A percentile compares a stretch with the other conserved stretches of the same genome.
Conservation (phyloP, 2,113 vertebrate genomes). For the Thamnaconus septentrionalis region DNA sequence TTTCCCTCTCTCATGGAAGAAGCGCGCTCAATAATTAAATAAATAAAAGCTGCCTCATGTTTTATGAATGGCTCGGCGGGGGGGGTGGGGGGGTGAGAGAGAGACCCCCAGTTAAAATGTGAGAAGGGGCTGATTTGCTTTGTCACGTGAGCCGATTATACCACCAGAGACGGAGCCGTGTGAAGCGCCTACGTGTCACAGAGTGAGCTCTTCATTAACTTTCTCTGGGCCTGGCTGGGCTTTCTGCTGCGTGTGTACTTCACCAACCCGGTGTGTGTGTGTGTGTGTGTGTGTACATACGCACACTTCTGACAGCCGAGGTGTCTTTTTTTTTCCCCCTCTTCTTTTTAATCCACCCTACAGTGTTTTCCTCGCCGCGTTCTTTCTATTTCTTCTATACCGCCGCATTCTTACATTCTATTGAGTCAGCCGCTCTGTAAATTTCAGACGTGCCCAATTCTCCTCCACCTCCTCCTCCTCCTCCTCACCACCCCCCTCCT, state of each 20-base stretch:
- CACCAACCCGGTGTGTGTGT: background rate
- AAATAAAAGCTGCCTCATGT: constrained; percentile 67
- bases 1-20: constrained; percentile 22
- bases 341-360: too few species aligned
- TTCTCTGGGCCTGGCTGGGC: too few species aligned
- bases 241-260: background rate
- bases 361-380: constrained; percentile 1
- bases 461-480: too few species aligned
- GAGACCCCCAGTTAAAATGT: background rate
- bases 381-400: constrained; percentile 6
- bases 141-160: background rate
- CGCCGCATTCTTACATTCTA: constrained; percentile 18
- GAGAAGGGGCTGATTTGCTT: background rate
- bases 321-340: too few species aligned
- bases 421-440: constrained; percentile 16
- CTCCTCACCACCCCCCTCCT: too few species aligned
- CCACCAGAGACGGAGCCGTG: background rate
- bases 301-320: background rate
- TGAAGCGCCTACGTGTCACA: background rate
- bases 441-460: constrained; percentile 25
- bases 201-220: background rate
- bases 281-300: background rate
- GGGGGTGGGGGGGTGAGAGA: too few species aligned
- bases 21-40: constrained; percentile 63
- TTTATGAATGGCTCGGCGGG: constrained; percentile 57